These are phyloP conservation scores for Netelia inedita DNA, from an alignment of 2,888 invertebrate genomes.

Conservation along the genomic window DNA sequence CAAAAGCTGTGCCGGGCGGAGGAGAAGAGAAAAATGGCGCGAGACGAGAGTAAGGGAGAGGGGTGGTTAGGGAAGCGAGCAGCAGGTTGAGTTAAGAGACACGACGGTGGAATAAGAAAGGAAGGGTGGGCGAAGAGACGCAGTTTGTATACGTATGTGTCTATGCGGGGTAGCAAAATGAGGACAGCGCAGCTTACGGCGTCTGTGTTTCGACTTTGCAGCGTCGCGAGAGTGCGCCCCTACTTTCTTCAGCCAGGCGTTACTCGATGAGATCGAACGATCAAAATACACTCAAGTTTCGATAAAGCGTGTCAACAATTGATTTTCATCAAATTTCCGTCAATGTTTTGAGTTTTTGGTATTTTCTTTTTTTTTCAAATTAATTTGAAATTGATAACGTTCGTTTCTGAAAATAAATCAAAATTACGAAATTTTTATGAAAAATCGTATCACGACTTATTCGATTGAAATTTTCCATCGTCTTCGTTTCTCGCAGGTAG, in stretches of 20 bases:
- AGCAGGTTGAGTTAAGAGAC: constrained; percentile 47
- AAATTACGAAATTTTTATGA: too few relatives aligned
- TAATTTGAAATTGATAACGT: too few relatives aligned
- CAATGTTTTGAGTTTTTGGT: too few relatives aligned
- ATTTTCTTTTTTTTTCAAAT: too few relatives aligned
- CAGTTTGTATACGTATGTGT: constrained; percentile 3
- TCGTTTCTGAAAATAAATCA: too few relatives aligned
- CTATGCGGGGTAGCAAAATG: constrained; percentile 28
- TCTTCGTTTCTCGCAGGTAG: too few relatives aligned
- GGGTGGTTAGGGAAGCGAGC: constrained; percentile 37
- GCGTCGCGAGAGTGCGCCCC: constrained; percentile 52
- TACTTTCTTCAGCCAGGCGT: constrained; percentile 33
- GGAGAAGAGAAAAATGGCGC: constrained; percentile 52
- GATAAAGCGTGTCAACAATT: not conserved
- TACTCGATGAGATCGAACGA: not conserved
- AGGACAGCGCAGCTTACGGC: constrained; percentile 28
- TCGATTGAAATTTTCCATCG: too few relatives aligned
- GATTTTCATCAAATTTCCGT: too few relatives aligned
- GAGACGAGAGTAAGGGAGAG: constrained; percentile 10
- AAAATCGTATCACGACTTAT: too few relatives aligned
- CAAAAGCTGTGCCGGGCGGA: constrained; percentile 39
- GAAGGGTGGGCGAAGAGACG: constrained; percentile 30
- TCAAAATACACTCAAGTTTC: constrained; percentile 11
- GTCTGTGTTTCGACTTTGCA: constrained; percentile 59
- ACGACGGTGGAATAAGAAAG: constrained; percentile 42